These are phyloP conservation scores for Ostrea denselamellosa DNA, from an alignment of 1,140 invertebrate genomes.

Conservation along the genomic window DNA sequence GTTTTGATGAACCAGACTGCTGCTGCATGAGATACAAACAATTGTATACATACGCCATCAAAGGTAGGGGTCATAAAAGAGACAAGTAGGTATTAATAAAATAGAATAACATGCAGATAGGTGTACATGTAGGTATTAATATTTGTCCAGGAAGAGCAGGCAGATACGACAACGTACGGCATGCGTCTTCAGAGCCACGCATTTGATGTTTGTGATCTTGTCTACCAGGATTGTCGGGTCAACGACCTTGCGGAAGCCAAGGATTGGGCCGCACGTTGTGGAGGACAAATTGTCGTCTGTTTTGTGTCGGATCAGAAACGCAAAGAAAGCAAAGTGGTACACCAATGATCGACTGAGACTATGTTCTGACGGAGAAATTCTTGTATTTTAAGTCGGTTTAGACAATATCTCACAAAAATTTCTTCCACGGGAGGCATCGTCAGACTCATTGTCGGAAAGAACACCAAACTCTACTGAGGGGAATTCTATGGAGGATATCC, in stretches of 20 bases:
- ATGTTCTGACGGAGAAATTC: not conserved
- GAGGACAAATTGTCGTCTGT: not conserved
- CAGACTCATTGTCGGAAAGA: no score
- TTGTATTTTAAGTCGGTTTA: not conserved
- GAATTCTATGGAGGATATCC: no score
- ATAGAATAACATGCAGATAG: no score
- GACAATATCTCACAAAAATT: not conserved
- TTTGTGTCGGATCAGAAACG: not conserved
- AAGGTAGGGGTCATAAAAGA: no score
- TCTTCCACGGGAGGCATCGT: no score
- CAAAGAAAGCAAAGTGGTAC: not conserved
- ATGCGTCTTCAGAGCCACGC: not conserved
- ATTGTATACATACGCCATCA: no score
- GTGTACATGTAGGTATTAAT: no score
- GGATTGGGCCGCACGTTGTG: not conserved
- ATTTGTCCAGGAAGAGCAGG: no score
- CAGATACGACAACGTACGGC: slow-evolving; percentile 42
- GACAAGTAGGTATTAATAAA: no score
- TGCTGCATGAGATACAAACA: no score
- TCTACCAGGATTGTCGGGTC: not conserved
- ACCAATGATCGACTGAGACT: not conserved
- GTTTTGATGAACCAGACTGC: no score
- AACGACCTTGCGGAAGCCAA: not conserved
- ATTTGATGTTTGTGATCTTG: slow-evolving; percentile 43
- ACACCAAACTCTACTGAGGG: no score